phyloP scores from a whole-genome alignment of 2,797 vertebrate species.

The Falco columbarius region DNA sequence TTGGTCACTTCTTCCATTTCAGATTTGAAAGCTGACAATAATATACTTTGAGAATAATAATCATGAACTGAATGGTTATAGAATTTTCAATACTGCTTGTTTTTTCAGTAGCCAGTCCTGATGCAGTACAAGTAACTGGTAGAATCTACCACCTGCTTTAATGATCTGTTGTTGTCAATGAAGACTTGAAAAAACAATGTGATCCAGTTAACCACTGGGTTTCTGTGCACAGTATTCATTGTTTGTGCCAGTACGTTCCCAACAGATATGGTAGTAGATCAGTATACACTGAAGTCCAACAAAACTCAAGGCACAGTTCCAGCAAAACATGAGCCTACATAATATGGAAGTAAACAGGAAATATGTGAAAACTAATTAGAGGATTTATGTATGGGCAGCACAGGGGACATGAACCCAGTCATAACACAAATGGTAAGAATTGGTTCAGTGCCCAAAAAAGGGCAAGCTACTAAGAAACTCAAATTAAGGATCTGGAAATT shows the following conservation, averaged over 20 bases:
- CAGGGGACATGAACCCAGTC: background rate
- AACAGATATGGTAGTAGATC: background rate
- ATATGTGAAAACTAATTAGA: background rate
- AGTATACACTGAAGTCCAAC: background rate
- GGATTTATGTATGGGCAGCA: background rate
- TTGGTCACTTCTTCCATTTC: background rate
- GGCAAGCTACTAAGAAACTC: background rate
- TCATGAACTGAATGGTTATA: background rate
- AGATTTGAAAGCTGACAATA: background rate
- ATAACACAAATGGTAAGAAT: background rate
- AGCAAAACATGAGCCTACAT: background rate
- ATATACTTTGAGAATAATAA: background rate
- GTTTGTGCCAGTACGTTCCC: background rate
- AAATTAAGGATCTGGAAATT: background rate
- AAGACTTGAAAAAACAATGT: background rate
- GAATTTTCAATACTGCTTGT: background rate
- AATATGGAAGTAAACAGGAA: background rate
- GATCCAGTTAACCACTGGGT: background rate
- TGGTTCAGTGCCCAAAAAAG: background rate
- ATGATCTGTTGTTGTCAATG: background rate
- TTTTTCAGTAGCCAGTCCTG: background rate
- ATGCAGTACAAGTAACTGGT: background rate
- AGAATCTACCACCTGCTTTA: background rate
- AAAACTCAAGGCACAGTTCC: background rate
- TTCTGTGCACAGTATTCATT: background rate